phyloP scores from a whole-genome alignment of 2,888 invertebrate genomes.

The Nebria brevicollis region DNA sequence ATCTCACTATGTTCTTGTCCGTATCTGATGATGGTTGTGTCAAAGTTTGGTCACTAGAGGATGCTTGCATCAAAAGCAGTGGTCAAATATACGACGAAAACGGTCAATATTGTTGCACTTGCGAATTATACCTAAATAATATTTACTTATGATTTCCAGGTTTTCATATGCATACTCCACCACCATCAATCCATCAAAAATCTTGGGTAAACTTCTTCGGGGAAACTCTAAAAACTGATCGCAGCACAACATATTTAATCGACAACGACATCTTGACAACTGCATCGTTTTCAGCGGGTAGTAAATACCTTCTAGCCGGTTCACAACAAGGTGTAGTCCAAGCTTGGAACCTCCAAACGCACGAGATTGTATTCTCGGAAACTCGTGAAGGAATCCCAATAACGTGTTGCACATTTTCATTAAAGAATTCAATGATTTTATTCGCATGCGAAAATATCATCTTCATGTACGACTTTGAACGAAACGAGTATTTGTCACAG shows the following conservation, averaged over 20 bases:
- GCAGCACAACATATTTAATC: conserved; percentile 49
- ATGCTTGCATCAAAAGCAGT: conserved; percentile 47
- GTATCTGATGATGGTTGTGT: conserved; percentile 68
- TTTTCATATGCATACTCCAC: conserved; percentile 52
- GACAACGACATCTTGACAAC: conserved; percentile 43
- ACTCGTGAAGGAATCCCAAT: conserved; percentile 46
- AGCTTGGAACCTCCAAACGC: conserved; percentile 51
- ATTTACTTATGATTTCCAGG: conserved; percentile 45
- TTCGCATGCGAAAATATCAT: conserved; percentile 51
- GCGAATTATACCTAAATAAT: not conserved
- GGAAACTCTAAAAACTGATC: conserved; percentile 52
- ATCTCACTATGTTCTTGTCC: conserved; percentile 69
- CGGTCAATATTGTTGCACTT: conserved; percentile 49
- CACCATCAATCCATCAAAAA: conserved; percentile 58
- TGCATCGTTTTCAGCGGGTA: conserved; percentile 47
- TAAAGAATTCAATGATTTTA: conserved; percentile 52
- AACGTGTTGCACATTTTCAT: conserved; percentile 52
- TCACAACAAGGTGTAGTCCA: conserved; percentile 50
- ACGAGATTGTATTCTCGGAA: conserved; percentile 39
- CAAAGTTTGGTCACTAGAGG: conserved; percentile 69
- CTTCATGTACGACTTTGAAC: conserved; percentile 50
- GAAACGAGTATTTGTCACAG: conserved; percentile 50
- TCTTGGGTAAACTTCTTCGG: conserved; percentile 58
- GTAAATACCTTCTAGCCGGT: conserved; percentile 51
- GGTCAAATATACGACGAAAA: conserved; percentile 51